Percentiles rank a stretch among this genome's conserved stretches.
Evolutionary conservation across 2,888 invertebrate genomes (phyloP).

Genomic region (Drosophila pseudotakahashii): DNA sequence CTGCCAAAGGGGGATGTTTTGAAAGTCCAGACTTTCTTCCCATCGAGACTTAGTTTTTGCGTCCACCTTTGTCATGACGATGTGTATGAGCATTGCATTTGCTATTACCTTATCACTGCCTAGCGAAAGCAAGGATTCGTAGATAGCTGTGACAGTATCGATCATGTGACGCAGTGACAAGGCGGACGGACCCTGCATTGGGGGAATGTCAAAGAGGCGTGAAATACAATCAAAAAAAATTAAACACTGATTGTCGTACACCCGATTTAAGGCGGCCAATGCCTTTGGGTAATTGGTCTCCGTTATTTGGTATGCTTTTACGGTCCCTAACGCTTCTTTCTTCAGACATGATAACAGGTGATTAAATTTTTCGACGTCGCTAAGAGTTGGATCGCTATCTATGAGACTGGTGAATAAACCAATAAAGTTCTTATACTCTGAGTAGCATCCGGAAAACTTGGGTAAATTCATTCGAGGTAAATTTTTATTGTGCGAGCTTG

Average conservation of each 20-base stretch:
- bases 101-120: neutral
- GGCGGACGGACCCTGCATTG: no score
- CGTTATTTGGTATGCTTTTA: neutral
- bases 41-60: neutral
- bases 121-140: neutral
- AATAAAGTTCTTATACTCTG: neutral
- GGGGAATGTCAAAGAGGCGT: no score
- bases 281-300: neutral
- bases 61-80: neutral
- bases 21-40: neutral
- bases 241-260: no score
- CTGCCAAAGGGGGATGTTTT: neutral
- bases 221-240: no score
- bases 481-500: neutral
- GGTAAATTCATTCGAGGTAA: neutral
- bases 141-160: neutral
- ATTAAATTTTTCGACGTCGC: neutral
- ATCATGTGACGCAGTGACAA: neutral
- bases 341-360: neutral
- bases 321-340: neutral
- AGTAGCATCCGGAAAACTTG: neutral
- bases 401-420: no score
- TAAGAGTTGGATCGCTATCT: neutral
- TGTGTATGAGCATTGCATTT: neutral
- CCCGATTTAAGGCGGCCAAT: neutral